Percentiles rank a stretch among this genome's conserved stretches.
Evolutionary conservation across 2,113 vertebrate genomes (phyloP).

Genomic region (Ariopsis seemanni): DNA sequence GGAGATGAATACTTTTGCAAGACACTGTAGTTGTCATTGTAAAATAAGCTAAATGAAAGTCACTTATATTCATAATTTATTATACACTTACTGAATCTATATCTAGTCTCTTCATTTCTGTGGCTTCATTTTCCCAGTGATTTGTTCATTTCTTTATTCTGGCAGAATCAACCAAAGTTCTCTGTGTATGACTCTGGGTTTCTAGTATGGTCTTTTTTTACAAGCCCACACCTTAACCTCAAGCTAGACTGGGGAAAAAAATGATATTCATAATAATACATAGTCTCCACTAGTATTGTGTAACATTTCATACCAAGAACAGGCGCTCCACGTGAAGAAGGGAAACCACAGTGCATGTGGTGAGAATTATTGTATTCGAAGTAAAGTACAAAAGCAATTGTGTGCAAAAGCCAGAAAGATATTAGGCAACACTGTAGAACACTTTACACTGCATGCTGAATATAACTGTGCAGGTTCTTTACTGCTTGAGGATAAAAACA

Average conservation of each 20-base stretch:
- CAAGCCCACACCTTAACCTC: not conserved
- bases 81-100: not conserved
- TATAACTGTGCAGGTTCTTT: no score
- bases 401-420: no score
- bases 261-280: not conserved
- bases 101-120: not conserved
- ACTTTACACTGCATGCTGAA: no score
- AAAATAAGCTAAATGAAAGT: not conserved
- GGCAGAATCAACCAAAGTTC: not conserved
- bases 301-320: no score
- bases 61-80: not conserved
- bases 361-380: no score
- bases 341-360: no score
- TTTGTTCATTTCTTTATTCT: not conserved
- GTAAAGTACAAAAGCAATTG: no score
- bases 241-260: not conserved
- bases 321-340: no score
- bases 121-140: not conserved
- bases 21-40: not conserved
- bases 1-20: no score
- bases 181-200: not conserved
- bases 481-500: no score
- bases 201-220: not conserved
- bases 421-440: no score
- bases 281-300: no score